phyloP scores from a whole-genome alignment of 2,888 invertebrate genomes.

The Hypselothyrea guttata region DNA sequence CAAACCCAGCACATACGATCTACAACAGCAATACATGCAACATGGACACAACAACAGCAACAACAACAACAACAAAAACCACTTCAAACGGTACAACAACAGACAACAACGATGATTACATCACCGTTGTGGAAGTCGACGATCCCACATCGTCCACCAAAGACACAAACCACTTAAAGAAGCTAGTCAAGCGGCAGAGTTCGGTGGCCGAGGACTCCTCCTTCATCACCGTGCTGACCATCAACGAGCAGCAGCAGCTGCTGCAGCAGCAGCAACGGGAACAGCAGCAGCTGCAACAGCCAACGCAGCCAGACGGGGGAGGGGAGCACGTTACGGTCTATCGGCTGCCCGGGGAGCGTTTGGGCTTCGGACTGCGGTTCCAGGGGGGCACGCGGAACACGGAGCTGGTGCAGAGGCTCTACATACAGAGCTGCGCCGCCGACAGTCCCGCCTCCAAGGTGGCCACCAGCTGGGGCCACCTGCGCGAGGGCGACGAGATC shows the following conservation, averaged over 20 bases:
- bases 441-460: conserved; percentile 95
- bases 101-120: conserved; percentile 82
- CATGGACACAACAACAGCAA: conserved; percentile 43
- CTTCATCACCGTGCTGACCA: conserved; percentile 86
- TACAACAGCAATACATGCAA: conserved; percentile 24
- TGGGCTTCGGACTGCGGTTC: conserved; percentile 95
- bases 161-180: conserved; percentile 76
- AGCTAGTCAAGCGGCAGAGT: conserved; percentile 74
- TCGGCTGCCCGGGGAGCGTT: conserved; percentile 92
- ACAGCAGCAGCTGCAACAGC: conserved; percentile 15
- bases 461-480: conserved; percentile 90
- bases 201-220: conserved; percentile 80
- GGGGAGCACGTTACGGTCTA: conserved; percentile 91
- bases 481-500: conserved; percentile 95
- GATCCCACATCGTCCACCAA: conserved; percentile 78
- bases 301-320: conserved; percentile 81
- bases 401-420: conserved; percentile 90
- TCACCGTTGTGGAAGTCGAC: conserved; percentile 86
- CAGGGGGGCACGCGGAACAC: conserved; percentile 93
- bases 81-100: conserved; percentile 19
- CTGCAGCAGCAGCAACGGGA: conserved; percentile 48
- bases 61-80: conserved; percentile 12
- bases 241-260: conserved; percentile 82
- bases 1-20: conserved; percentile 33
- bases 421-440: conserved; percentile 93